phyloP scores from a whole-genome alignment of 2,888 invertebrate genomes.

The Ariolimax columbianus region DNA sequence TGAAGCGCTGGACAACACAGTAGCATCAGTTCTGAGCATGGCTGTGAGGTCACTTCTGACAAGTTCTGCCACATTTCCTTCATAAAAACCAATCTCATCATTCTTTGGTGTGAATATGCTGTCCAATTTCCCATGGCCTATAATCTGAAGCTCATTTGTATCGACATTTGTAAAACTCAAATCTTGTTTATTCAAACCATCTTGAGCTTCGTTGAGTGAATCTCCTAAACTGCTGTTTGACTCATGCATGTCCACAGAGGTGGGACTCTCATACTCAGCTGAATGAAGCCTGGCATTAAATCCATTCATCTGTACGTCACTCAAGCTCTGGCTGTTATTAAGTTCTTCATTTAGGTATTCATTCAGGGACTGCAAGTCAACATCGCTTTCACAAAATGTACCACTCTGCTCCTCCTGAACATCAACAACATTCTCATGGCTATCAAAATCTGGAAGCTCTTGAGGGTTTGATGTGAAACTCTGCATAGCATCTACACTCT shows the following conservation, averaged over 20 bases:
- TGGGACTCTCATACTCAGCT: not conserved
- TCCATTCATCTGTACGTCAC: not conserved
- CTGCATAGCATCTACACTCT: not conserved
- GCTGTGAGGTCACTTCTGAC: not conserved
- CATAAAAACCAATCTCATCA: not conserved
- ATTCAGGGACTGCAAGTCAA: constrained; percentile 1
- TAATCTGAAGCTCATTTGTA: not conserved
- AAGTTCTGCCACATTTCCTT: not conserved
- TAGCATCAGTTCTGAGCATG: not conserved
- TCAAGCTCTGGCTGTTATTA: not conserved
- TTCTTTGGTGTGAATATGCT: not conserved
- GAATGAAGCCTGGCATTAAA: not conserved
- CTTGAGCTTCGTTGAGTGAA: not conserved
- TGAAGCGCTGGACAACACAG: not conserved
- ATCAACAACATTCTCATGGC: not conserved
- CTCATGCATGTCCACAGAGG: not conserved
- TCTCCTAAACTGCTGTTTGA: not conserved
- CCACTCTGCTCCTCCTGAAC: not conserved
- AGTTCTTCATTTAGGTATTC: not conserved
- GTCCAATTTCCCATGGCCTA: not conserved
- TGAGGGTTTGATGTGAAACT: not conserved
- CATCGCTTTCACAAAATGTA: not conserved
- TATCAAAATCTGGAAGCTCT: constrained; percentile 8
- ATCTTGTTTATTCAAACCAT: not conserved
- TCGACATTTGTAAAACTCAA: not conserved